Base-by-base conservation (phyloP, 2,888 invertebrate species). In the Tortrix viridana region DNA sequence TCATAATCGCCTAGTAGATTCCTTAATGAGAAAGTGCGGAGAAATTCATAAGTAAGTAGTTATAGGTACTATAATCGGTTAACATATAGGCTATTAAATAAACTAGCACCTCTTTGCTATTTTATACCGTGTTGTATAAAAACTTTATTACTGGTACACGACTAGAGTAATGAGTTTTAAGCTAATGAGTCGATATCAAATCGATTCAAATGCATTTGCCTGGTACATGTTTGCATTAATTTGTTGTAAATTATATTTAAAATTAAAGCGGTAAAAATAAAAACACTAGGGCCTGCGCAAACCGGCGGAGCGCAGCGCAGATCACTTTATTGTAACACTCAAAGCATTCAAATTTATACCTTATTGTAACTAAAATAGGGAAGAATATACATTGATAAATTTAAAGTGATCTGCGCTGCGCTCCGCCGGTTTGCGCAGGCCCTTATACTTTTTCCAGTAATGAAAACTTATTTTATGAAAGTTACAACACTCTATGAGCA, bases 81-180 rank as follows among this genome's bases (percentile, higher is more conserved):
- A 56, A 54, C 55, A 61, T 55, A 41, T 48, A 26, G 23, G 58
- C 52, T 63, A 58, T 63, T 58, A 63, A 57, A 63, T 57, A 53
- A 53, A 58, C 63, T 63, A 43, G 63, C 41, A 63, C 63, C 53
- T 63, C 41, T 43, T 58, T 63, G 44, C 57, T 26, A 63, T 63
- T 55, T 63, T 48, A 48, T 58, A 58, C 44, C 26, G 37, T 4
- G 46, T 19, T 18, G 41, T 23, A 53, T 63, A 63, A 53, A 62
- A 63, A 52, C 58, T 53, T 63, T 46, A 53, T 58, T 60, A 57
- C 20, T 20, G 16, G 53, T 58, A 53, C 57, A 52, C 44, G 49
- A 52, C 50, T 56, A 14, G 23, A 49, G 56, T 50, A 56, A 56
- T 50, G 56, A 52, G 44, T 23, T 50, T 43, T 49, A 5, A 19